Evolutionary conservation across 2,888 invertebrate genomes (phyloP), one percentile per base, ranked within the genome.

Genomic region (Onchidella celtica): DNA sequence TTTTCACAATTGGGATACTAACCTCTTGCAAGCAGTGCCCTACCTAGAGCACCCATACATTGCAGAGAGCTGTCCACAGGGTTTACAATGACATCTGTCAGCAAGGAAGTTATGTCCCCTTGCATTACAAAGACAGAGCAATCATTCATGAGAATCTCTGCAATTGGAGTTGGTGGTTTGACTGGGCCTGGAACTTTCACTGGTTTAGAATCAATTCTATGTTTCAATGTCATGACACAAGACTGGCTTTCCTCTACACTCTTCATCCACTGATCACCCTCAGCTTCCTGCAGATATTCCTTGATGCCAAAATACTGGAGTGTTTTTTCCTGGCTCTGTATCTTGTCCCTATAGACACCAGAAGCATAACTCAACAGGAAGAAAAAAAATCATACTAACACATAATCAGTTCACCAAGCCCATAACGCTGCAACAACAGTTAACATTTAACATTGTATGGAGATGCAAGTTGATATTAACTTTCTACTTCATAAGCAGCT

Each of bases 271-370:
- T 11, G 40, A 36, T 65, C 63, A n/a, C 79, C 79, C 14, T 79
- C 79, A 14, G 1, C 34, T 29, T 70, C 27, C 3, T 61, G 40
- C 38, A 79, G 70, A 63, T 32, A 79, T 27, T 79, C 79, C n/a
- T 79, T n/a, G 27, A 79, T 72, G 40, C 79, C 79, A 70, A 79
- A 79, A 70, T 47, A 63, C n/a, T 79, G 70, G 32, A 76, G n/a
- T n/a, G 11, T 17, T 24, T 36, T 14, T 11, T 66, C 55, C 17
- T 76, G 55, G 34, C 29, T 57, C 32, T 59, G 2, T n/a, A 76
- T 76, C 21, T n/a, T 24, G 11, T 55, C 66, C 24, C 76, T 76
- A n/a, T n/a, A 24, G 40, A 74, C n/a, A n/a, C n/a, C n/a, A n/a
- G n/a, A n/a, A n/a, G n/a, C n/a, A n/a, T n/a, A n/a, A n/a, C n/a